A percentile compares a stretch with the other conserved stretches of the same genome.
phyloP scores from a whole-genome alignment of 2,888 invertebrate genomes.

The Drosophila mulleri region DNA sequence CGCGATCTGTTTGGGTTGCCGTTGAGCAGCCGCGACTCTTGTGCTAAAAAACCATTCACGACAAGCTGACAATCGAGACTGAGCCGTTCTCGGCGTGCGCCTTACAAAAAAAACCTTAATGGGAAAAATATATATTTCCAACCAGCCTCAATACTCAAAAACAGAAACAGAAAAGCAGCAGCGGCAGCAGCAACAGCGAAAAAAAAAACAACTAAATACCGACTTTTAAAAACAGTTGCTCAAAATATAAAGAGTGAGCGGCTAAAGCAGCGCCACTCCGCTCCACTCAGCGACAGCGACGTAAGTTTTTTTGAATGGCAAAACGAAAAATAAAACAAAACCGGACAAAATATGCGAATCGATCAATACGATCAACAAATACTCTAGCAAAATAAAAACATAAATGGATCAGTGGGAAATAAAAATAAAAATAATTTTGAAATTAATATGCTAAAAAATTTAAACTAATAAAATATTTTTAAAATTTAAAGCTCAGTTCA shows the following conservation, averaged over 20 bases:
- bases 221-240: constrained; percentile 66
- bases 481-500: too few relatives aligned
- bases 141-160: constrained; percentile 59
- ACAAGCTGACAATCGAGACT: constrained; percentile 84
- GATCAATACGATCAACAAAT: constrained; percentile 44
- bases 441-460: not conserved
- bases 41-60: constrained; percentile 82
- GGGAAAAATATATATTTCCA: constrained; percentile 75
- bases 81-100: constrained; percentile 81
- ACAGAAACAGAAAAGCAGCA: constrained; percentile 34
- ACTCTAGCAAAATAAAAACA: constrained; percentile 29
- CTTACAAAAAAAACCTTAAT: constrained; percentile 80
- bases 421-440: not conserved
- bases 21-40: constrained; percentile 58
- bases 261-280: constrained; percentile 15
- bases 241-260: constrained; percentile 62
- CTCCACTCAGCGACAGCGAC: constrained; percentile 49
- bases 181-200: not conserved
- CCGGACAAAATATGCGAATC: constrained; percentile 61
- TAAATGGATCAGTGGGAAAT: not conserved
- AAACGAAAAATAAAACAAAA: constrained; percentile 77
- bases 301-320: constrained; percentile 72
- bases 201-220: constrained; percentile 39
- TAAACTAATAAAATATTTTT: not conserved
- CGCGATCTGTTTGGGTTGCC: constrained; percentile 22